Evolutionary conservation across 2,888 invertebrate species (phyloP).

Genomic region (Villa cingulata): DNA sequence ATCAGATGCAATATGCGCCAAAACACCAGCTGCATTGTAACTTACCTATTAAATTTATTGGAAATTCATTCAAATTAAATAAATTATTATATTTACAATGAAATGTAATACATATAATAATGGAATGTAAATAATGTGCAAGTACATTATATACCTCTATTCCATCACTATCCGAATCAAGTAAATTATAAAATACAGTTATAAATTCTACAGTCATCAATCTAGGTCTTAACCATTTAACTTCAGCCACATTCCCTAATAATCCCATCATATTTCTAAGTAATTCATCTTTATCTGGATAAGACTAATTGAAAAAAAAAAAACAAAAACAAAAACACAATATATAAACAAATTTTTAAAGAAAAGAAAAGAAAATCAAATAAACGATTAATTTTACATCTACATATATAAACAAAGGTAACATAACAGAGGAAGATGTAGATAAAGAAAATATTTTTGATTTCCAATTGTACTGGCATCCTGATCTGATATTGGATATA

Average conservation of each 20-base stretch:
- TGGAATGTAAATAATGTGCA: not conserved
- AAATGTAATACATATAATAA: too few species aligned
- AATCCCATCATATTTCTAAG: conserved; percentile 97
- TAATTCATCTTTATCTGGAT: conserved; percentile 78
- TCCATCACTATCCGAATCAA: conserved; percentile 78
- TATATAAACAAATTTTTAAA: not conserved
- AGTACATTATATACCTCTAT: conserved; percentile 58
- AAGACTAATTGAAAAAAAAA: conserved; percentile 44
- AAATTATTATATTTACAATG: too few species aligned
- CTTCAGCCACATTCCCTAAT: conserved; percentile 93
- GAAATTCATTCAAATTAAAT: too few species aligned
- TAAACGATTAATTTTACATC: too few species aligned
- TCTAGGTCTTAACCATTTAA: conserved; percentile 60
- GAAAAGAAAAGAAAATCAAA: too few species aligned
- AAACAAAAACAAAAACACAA: not conserved
- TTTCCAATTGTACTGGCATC: too few species aligned
- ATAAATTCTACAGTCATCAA: conserved; percentile 79
- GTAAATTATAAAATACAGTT: conserved; percentile 68
- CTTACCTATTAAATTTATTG: conserved; percentile 56
- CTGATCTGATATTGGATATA: too few species aligned
- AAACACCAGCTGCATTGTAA: conserved; percentile 90
- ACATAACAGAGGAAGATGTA: too few species aligned
- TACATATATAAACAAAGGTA: too few species aligned
- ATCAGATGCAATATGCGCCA: conserved; percentile 91
- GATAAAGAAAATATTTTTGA: too few species aligned